Evolutionary conservation across 2,113 vertebrate genomes (phyloP).

Genomic region (Ornithorhynchus anatinus): DNA sequence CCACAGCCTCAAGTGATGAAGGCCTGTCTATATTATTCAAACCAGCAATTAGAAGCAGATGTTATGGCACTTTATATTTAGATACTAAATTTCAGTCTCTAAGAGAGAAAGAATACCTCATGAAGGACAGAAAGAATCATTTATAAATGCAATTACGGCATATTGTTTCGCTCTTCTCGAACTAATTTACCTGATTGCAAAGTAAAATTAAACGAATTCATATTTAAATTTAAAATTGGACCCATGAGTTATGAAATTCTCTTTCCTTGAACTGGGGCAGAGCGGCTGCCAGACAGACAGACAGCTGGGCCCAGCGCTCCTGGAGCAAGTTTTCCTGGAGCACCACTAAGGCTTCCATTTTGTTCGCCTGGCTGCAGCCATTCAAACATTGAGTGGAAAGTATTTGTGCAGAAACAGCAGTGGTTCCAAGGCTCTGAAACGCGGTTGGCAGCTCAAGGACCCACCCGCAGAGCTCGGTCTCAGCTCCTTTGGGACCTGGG

Average conservation of each 20-base stretch:
- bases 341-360: not conserved
- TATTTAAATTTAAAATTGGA: slow-evolving; percentile 78
- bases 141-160: slow-evolving; percentile 79
- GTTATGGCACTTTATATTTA: slow-evolving; percentile 77
- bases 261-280: slow-evolving; percentile 48
- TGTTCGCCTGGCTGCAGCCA: not conserved
- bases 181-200: slow-evolving; percentile 82
- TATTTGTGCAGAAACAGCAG: too few species aligned
- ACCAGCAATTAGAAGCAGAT: slow-evolving; percentile 80
- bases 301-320: slow-evolving; percentile 4
- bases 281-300: slow-evolving; percentile 37
- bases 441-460: too few species aligned
- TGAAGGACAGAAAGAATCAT: slow-evolving; percentile 79
- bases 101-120: slow-evolving; percentile 70
- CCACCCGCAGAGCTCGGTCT: too few species aligned
- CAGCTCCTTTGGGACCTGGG: too few species aligned
- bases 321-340: slow-evolving; percentile 6
- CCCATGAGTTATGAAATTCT: slow-evolving; percentile 69
- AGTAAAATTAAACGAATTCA: slow-evolving; percentile 78
- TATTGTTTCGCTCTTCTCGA: slow-evolving; percentile 76
- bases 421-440: too few species aligned
- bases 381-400: too few species aligned
- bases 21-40: slow-evolving; percentile 75
- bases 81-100: slow-evolving; percentile 73
- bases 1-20: slow-evolving; percentile 69